Conservation (phyloP, 92 coral and sea anemone species). For the Porites cylindrica region DNA sequence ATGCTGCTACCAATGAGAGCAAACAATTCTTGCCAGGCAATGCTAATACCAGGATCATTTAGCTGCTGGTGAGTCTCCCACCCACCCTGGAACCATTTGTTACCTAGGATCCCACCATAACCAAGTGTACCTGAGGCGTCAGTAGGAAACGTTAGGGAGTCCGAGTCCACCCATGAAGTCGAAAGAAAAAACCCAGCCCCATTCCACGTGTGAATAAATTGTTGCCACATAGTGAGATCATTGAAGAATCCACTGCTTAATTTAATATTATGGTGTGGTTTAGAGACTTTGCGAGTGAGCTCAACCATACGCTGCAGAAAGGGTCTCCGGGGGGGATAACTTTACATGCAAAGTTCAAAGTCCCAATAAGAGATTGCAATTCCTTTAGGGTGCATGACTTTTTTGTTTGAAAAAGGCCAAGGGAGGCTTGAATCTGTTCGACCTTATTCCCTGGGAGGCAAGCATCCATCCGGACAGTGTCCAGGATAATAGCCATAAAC, state of each 20-base stretch:
- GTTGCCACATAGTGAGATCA: conserved; percentile 55
- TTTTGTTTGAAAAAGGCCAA: not conserved
- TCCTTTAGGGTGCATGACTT: conserved; percentile 37
- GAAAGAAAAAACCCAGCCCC: conserved; percentile 61
- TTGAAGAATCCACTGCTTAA: conserved; percentile 50
- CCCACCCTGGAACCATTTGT: conserved; percentile 71
- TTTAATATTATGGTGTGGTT: conserved; percentile 43
- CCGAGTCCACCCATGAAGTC: conserved; percentile 35
- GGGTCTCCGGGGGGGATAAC: conserved; percentile 51
- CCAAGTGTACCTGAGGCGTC: conserved; percentile 75
- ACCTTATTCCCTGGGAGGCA: conserved; percentile 45
- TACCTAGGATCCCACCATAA: conserved; percentile 48
- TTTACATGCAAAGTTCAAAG: conserved; percentile 49
- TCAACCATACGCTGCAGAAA: conserved; percentile 58
- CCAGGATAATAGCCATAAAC: no score
- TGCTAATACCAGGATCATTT: conserved; percentile 52
- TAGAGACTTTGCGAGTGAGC: conserved; percentile 18
- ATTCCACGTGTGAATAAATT: conserved; percentile 69
- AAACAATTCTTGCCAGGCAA: conserved; percentile 73
- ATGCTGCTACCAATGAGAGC: conserved; percentile 17
- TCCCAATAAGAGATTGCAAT: conserved; percentile 49
- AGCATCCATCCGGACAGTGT: no score
- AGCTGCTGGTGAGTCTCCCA: conserved; percentile 60
- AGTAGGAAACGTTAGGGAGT: conserved; percentile 36
- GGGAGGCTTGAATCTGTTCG: not conserved